Conservation (phyloP, 1,140 invertebrate genomes). For the Probaryconus sp. region DNA sequence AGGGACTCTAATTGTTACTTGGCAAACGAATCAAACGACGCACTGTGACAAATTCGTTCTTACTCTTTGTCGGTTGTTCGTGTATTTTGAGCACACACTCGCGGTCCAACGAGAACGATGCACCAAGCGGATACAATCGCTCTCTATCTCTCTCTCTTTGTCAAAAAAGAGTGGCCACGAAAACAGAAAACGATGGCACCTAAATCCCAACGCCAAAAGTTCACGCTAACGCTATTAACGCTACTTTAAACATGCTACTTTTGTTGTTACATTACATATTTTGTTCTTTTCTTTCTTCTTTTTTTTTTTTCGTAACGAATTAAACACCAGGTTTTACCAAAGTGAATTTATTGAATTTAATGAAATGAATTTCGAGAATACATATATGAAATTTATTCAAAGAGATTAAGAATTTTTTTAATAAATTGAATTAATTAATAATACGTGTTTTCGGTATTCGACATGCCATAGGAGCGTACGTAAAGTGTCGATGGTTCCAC, state of each 20-base stretch:
- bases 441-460: too few species aligned
- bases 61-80: neutral
- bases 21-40: conserved; percentile 48
- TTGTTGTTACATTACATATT: conserved; percentile 9
- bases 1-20: conserved; percentile 43
- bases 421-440: too few species aligned
- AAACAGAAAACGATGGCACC: conserved; percentile 5
- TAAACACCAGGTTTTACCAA: too few species aligned
- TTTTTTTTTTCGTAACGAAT: too few species aligned
- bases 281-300: neutral
- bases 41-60: conserved; percentile 13
- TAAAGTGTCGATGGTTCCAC: too few species aligned
- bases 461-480: too few species aligned
- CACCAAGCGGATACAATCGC: conserved; percentile 1
- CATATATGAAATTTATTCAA: too few species aligned
- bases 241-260: conserved; percentile 18
- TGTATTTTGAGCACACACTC: neutral
- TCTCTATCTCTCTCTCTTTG: too few species aligned
- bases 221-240: conserved; percentile 21
- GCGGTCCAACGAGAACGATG: neutral
- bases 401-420: too few species aligned
- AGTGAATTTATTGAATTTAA: too few species aligned
- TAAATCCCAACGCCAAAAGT: neutral
- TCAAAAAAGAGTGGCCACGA: neutral
- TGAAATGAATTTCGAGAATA: too few species aligned